Evolutionary conservation across 2,888 invertebrate species (phyloP).

Genomic region (Cheilosia scutellata): DNA sequence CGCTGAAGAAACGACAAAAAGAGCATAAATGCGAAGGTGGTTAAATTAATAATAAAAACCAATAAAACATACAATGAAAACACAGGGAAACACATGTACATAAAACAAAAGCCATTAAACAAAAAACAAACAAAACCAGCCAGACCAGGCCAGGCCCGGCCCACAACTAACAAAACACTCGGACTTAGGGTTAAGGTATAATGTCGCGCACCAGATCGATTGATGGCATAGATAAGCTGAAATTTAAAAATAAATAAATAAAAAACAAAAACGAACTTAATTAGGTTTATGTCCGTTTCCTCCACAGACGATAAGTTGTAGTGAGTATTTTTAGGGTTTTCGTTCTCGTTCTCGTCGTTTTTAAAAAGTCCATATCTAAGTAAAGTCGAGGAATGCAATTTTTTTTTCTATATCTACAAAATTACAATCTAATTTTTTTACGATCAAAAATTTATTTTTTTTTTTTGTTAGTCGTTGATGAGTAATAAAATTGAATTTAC

Average conservation of each 20-base stretch:
- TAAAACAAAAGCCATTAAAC: constrained; percentile 62
- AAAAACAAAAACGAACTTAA: constrained; percentile 43
- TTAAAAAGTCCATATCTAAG: constrained; percentile 3
- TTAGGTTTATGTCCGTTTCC: constrained; percentile 61
- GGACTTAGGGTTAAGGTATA: constrained; percentile 7
- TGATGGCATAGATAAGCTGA: constrained; percentile 55
- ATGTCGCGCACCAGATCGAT: constrained; percentile 62
- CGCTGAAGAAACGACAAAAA: background rate
- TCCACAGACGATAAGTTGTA: background rate
- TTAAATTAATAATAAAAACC: constrained; percentile 74
- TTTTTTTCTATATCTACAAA: constrained; percentile 16
- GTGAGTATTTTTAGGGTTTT: constrained; percentile 4
- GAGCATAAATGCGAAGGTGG: constrained; percentile 66
- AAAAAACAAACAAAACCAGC: constrained; percentile 30
- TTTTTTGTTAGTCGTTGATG: constrained; percentile 33
- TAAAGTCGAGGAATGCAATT: constrained; percentile 27
- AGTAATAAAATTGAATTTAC: constrained; percentile 62
- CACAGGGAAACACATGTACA: constrained; percentile 55
- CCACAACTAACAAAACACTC: background rate
- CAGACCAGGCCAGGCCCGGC: background rate
- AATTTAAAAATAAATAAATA: constrained; percentile 16
- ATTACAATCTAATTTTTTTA: constrained; percentile 48
- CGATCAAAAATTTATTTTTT: constrained; percentile 58
- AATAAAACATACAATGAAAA: constrained; percentile 58
- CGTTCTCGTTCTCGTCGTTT: background rate